Conservation (phyloP, 2,113 vertebrate species). For the Hylia prasina region DNA sequence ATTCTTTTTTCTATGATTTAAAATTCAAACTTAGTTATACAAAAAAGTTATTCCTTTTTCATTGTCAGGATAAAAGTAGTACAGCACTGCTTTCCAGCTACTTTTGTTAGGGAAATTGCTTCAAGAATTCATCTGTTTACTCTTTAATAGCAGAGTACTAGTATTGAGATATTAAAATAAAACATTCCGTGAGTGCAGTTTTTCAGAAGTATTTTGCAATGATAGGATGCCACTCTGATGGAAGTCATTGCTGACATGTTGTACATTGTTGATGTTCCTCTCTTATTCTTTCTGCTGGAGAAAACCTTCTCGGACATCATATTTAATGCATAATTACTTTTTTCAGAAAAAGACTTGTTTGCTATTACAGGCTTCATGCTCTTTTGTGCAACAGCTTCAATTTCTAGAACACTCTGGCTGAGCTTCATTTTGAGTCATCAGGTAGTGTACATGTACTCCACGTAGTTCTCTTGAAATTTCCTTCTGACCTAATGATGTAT, state of each 20-base stretch:
- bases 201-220: neutral
- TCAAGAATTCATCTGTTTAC: neutral
- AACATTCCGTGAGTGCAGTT: neutral
- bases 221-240: neutral
- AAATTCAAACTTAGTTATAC: neutral
- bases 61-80: neutral
- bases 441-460: neutral
- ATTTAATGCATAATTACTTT: neutral
- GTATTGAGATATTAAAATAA: neutral
- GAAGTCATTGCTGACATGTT: neutral
- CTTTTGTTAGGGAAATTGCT: neutral
- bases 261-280: neutral
- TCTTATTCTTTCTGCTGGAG: neutral
- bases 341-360: neutral
- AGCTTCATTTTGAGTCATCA: neutral
- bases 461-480: neutral
- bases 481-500: neutral
- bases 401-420: neutral
- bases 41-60: neutral
- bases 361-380: neutral
- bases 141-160: neutral
- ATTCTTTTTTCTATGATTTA: neutral
- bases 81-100: neutral
- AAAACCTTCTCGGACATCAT: fast-evolving
- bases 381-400: neutral